Evolutionary conservation across 92 coral and sea anemone genomes (phyloP).

Genomic region (Chrysogorgia sp.): DNA sequence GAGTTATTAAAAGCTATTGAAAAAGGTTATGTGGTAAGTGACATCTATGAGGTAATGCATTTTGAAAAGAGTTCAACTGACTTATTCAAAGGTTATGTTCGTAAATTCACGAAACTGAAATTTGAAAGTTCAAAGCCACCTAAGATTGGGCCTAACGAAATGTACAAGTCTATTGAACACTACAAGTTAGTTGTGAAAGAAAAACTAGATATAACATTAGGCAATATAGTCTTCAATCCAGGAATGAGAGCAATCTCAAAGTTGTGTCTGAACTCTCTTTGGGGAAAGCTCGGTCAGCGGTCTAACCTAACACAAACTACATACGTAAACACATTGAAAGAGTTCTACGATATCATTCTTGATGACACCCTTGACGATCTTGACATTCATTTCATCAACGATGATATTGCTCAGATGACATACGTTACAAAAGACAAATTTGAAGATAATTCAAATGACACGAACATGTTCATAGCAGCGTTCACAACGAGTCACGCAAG

Average conservation of each 20-base stretch:
- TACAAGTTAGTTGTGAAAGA: not conserved
- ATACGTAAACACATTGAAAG: not conserved
- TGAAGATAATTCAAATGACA: not conserved
- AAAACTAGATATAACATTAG: not conserved
- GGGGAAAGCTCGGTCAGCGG: constrained; percentile 29
- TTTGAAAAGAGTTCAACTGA: not conserved
- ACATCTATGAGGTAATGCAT: constrained; percentile 3
- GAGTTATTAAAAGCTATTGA: not conserved
- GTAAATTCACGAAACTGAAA: not conserved
- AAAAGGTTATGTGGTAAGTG: not conserved
- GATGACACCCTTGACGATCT: constrained; percentile 7
- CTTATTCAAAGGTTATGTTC: not conserved
- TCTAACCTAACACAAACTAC: not conserved
- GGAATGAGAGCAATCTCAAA: not conserved
- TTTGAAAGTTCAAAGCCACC: not conserved
- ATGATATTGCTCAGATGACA: constrained; percentile 27
- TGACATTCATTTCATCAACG: constrained; percentile 19
- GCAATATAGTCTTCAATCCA: not conserved
- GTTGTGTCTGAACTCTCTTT: constrained; percentile 1
- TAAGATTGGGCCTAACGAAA: not conserved
- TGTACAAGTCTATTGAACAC: not conserved
- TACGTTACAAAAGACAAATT: not conserved
- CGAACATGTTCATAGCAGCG: constrained; percentile 8
- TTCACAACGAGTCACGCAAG: constrained; percentile 18
- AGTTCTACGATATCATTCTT: not conserved